Percentiles rank a stretch among this genome's conserved stretches.
phyloP scores from a whole-genome alignment of 2,113 vertebrate species.

The Burhinus bistriatus region DNA sequence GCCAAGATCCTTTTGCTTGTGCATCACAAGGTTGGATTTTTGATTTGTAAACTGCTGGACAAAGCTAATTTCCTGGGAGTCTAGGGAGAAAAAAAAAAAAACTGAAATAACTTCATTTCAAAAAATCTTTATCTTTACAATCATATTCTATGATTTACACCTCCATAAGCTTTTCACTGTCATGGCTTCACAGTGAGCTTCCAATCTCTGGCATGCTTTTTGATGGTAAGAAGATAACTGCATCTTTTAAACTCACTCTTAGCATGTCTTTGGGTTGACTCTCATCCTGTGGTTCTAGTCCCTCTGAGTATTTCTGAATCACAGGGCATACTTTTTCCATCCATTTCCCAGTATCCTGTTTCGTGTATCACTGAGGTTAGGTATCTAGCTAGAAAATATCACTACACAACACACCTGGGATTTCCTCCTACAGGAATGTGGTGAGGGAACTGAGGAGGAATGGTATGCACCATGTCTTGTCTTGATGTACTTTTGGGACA shows the following conservation, averaged over 20 bases:
- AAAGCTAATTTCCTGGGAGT: not conserved
- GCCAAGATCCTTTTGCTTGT: not conserved
- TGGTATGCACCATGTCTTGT: not conserved
- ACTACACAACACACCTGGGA: slow-evolving; percentile 39
- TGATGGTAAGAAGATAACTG: not conserved
- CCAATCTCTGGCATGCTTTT: not conserved
- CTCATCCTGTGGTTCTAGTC: not conserved
- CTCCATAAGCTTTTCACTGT: not conserved
- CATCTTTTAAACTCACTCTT: not conserved
- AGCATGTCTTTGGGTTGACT: not conserved
- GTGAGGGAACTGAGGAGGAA: slow-evolving; percentile 18
- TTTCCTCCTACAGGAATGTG: slow-evolving; percentile 33
- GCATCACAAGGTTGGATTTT: not conserved
- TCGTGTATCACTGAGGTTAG: not conserved
- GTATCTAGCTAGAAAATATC: not conserved
- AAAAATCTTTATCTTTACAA: not conserved
- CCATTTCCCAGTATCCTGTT: not conserved
- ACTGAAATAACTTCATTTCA: not conserved
- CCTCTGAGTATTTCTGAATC: not conserved
- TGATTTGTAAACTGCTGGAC: not conserved
- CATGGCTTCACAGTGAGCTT: not conserved
- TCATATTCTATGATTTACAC: not conserved
- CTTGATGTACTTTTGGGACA: slow-evolving; percentile 18
- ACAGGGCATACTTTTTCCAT: not conserved
- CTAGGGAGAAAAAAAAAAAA: not conserved